Evolutionary conservation across 2,797 vertebrate species (phyloP), one percentile per base, ranked within the genome.

Genomic region (Antrozous pallidus): DNA sequence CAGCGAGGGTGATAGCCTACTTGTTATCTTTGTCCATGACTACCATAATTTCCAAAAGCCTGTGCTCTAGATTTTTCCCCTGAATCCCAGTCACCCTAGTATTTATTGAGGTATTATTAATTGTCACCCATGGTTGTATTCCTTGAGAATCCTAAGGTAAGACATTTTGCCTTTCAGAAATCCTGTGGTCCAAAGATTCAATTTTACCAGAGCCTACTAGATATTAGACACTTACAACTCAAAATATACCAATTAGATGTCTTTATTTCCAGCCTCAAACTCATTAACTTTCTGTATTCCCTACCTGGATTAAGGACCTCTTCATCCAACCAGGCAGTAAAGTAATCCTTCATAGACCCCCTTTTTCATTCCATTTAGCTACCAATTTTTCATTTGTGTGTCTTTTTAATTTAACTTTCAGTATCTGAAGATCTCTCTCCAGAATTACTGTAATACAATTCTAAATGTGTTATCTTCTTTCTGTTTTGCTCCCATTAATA

Each of bases 1-100:
- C 12, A 1, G 14, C 16, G 4, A 63, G 17, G n/a, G n/a, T 3
- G 2, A 54, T 1, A 42, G 8, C 1, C 3, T 69, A 8, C 10
- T 14, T 22, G 3, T 65, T 63, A 20, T 49, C 73, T 56, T 69
- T 14, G 1, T 49, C 18, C 14, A 24, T 16, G 6, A 17, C 1
- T 14, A 67, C 14, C 28, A 9, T 22, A 36, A 31, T 69, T 69
- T 63, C 33, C 18, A 49, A 3, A n/a, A 33, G 20, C 5, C 20
- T 42, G 0, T 47, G 7, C 5, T 56, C 12, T 7, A 69, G 28
- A 33, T 22, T 14, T 4, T 42, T 38, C 11, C 4, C 8, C 8
- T 17, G 2, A 83, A 42, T 56, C 31, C 24, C 40, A 49, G 8
- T 42, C 4, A 22, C n/a, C 28, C 13, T 70, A 78, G 20, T 12